These are phyloP conservation scores for Tragelaphus scriptus DNA, from an alignment of 2,113 vertebrate genomes.

Conservation along the genomic window DNA sequence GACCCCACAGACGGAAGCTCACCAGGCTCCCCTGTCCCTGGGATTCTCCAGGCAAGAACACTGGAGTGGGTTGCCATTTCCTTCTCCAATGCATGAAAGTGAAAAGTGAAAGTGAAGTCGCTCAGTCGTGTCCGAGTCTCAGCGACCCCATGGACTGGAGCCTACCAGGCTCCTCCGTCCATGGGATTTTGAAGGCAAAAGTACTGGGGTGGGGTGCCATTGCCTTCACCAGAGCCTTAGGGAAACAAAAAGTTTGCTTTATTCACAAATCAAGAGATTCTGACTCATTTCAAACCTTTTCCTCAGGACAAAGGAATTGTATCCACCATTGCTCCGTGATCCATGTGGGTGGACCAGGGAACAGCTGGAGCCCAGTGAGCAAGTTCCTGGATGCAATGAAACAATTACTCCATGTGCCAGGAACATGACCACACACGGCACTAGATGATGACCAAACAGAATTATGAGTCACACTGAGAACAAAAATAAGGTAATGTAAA, in stretches of 20 bases:
- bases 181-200: too few species aligned
- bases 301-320: neutral
- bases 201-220: too few species aligned
- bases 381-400: neutral
- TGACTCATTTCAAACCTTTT: slow-evolving; percentile 23
- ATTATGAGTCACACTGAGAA: slow-evolving; percentile 29
- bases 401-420: neutral
- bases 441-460: neutral
- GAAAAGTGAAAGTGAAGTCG: too few species aligned
- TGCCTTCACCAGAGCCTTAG: neutral
- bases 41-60: too few species aligned
- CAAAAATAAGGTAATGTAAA: slow-evolving; percentile 42
- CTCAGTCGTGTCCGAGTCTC: too few species aligned
- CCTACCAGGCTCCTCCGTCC: too few species aligned
- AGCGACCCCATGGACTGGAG: too few species aligned
- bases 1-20: too few species aligned
- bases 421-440: neutral
- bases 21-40: too few species aligned
- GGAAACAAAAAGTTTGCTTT: neutral
- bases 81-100: too few species aligned
- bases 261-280: neutral
- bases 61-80: too few species aligned
- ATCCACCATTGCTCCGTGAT: neutral
- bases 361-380: neutral
- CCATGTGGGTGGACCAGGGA: neutral